A percentile compares a stretch with the other conserved stretches of the same genome.
Evolutionary conservation across 2,113 vertebrate species (phyloP).

Genomic region (Percina caprodes): DNA sequence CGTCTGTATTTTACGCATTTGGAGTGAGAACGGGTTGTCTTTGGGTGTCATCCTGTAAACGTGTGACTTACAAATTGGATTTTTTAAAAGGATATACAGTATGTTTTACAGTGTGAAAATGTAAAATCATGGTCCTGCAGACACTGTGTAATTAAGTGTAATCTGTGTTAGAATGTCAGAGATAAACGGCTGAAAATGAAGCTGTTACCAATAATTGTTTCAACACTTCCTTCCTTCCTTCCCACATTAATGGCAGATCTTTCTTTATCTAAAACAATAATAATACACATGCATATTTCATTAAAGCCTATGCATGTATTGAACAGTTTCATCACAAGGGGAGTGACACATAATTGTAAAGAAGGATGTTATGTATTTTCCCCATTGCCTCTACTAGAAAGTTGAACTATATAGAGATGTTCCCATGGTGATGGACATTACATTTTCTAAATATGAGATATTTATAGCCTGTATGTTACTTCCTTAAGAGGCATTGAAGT

Average conservation of each 20-base stretch:
- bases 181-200: constrained; percentile 12
- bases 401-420: neutral
- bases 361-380: neutral
- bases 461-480: constrained; percentile 1
- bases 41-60: neutral
- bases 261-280: neutral
- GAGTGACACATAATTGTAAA: constrained; percentile 21
- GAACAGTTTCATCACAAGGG: constrained; percentile 17
- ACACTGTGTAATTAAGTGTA: neutral
- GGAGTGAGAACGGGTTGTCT: too few relatives aligned
- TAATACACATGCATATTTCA: constrained; percentile 2
- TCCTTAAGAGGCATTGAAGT: neutral
- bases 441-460: constrained; percentile 23
- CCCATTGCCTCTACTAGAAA: neutral
- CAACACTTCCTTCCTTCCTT: constrained; percentile 2
- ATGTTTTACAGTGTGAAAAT: neutral
- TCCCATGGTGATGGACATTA: constrained; percentile 34
- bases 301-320: neutral
- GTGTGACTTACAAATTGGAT: neutral
- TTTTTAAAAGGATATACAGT: too few relatives aligned
- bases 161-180: neutral
- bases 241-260: neutral
- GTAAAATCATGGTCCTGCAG: neutral
- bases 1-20: too few relatives aligned
- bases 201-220: neutral